Percentiles rank a stretch among this genome's conserved stretches.
These are phyloP conservation scores for Phrynocephalus vlangalii DNA, from an alignment of 2,797 vertebrate genomes.

Conservation along the genomic window DNA sequence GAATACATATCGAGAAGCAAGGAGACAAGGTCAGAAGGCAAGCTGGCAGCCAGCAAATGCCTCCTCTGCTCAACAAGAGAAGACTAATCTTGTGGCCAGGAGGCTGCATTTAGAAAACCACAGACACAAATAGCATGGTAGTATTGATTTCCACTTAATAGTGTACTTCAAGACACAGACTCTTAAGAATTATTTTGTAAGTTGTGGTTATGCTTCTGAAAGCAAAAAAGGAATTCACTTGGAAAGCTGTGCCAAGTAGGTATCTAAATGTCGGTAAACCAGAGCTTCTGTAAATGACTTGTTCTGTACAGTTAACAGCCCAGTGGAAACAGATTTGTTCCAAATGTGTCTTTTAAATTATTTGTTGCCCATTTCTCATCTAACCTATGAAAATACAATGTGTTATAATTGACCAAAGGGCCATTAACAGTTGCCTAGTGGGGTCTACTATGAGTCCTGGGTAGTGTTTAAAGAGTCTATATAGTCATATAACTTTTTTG, in stretches of 20 bases:
- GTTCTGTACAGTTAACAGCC: background rate
- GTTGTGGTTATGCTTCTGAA: background rate
- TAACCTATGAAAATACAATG: background rate
- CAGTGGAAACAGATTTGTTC: constrained; percentile 38
- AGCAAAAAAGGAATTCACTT: constrained; percentile 16
- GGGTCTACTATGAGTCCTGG: background rate
- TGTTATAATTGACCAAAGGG: background rate
- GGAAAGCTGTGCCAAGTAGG: background rate
- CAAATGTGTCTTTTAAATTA: constrained; percentile 21
- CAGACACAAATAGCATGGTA: constrained; percentile 36
- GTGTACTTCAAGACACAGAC: constrained; percentile 31
- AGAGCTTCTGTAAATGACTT: background rate
- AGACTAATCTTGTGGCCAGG: constrained; percentile 46
- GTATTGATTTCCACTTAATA: constrained; percentile 36
- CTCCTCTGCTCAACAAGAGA: background rate
- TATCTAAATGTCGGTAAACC: background rate
- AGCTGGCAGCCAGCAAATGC: constrained; percentile 10
- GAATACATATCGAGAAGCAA: background rate
- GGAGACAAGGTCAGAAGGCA: constrained; percentile 11
- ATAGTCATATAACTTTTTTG: fast-evolving
- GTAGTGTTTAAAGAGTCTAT: constrained; percentile 12
- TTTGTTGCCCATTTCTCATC: background rate
- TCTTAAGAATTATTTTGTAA: constrained; percentile 34
- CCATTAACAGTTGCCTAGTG: background rate
- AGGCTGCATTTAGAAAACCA: constrained; percentile 38